These are phyloP conservation scores for Bimastos eiseni DNA, from an alignment of 2,888 invertebrate species.

Conservation along the genomic window DNA sequence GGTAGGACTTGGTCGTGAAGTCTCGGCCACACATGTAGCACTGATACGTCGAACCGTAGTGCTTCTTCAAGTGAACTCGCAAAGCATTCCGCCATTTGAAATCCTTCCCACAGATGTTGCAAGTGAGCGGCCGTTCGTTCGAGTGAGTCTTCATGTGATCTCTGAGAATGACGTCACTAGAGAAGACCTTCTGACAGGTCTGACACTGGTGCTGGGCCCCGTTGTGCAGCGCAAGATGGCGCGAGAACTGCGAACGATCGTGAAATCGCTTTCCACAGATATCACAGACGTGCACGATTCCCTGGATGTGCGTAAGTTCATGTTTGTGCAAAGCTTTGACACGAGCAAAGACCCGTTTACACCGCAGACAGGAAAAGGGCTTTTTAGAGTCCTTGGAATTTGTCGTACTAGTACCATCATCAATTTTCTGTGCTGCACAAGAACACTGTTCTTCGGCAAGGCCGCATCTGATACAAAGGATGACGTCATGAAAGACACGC, in stretches of 20 bases:
- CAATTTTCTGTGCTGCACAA: neutral
- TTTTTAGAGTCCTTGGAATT: constrained; percentile 22
- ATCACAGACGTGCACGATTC: constrained; percentile 26
- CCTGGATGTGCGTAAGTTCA: neutral
- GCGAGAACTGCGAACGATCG: neutral
- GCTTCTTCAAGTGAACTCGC: constrained; percentile 27
- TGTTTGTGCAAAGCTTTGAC: constrained; percentile 1
- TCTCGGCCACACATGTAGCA: constrained; percentile 17
- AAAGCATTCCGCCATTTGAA: constrained; percentile 26
- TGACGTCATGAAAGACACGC: neutral
- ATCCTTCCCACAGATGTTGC: constrained; percentile 28
- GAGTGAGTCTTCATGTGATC: constrained; percentile 28
- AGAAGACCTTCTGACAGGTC: constrained; percentile 26
- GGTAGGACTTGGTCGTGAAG: constrained; percentile 17
- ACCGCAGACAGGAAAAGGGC: neutral
- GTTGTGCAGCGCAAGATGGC: constrained; percentile 31
- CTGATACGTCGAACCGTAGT: constrained; percentile 26
- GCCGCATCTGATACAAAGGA: neutral
- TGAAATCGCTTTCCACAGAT: constrained; percentile 25
- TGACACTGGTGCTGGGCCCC: constrained; percentile 28
- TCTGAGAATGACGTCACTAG: constrained; percentile 25
- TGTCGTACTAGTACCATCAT: neutral
- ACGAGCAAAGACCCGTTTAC: neutral
- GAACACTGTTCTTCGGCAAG: neutral
- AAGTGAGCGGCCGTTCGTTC: constrained; percentile 18